Evolutionary conservation across 2,113 vertebrate genomes (phyloP), one percentile per base, ranked within the genome.

Genomic region (Marcusenius ussheri): DNA sequence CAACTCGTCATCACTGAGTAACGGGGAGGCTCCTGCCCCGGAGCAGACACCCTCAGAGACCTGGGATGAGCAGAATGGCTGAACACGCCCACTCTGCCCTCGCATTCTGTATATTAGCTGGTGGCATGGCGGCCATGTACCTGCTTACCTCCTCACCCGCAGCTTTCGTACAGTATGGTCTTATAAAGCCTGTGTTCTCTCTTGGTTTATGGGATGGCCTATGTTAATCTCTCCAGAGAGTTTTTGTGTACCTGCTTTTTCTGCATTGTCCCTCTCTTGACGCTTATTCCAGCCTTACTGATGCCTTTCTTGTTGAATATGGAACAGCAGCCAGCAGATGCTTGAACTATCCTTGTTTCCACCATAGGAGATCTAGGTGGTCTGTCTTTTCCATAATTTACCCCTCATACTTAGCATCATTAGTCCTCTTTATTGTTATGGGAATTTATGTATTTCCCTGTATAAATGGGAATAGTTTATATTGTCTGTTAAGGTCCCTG

Each of bases 31-130:
- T 89, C 90, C 92, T 90, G 83, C 93, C 77, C 87, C 95, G 11
- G 91, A 92, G 35, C 93, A 95, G 47, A 91, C 93, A 88, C 89
- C 95, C 91, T 93, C 94, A 89, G 95, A 96, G 90, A 93, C 93
- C 90, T 93, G 92, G 91, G 95, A 92, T 89, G 95, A 96, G 89
- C 95, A 97, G 92, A 94, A 93, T 83, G 95, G 94, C 95, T 96
- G 94, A 95, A 90, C 19, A 56, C 90, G 84, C 53, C 91, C 83
- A 47, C 45, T 7, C 39, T 84, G 83, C 92, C 88, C 87, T 87
- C 90, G 86, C 94, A 93, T 92, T 47, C 24, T 88, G 87, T 91
- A 88, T 94, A 93, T 95, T 93, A 94, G 90, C 92, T 89, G 91
- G 92, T 91, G 93, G 95, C 96, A 95, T 95, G 93, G 95, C 93